Base-by-base conservation (phyloP, 2,888 invertebrate genomes). In the Drosophila atroscutellata region DNA sequence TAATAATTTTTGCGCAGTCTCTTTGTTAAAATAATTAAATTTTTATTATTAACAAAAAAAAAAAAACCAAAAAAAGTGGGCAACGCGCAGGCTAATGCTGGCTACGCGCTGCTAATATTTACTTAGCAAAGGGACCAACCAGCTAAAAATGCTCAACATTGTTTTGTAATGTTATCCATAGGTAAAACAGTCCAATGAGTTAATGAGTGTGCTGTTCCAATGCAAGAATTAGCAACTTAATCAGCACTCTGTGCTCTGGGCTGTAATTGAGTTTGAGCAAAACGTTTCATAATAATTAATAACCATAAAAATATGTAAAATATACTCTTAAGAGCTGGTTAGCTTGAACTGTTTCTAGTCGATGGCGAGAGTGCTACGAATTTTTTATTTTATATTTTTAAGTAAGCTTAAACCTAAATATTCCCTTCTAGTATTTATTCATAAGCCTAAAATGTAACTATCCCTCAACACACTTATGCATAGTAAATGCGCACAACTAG, bases 21-120 rank as follows among this genome's bases (percentile, higher is more conserved):
- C 74, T 83, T 86, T 79, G 84, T 73, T 72, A 70, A 77, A 87
- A 86, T 86, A 86, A 90, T 86, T 86, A 88, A 86, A 88, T 72
- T 90, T 89, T 80, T 84, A 86, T 83, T 88, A 90, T 77, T 85
- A 86, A 78, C 76, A 83, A 57, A 58, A 52, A 47, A 55, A 60
- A 65, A 24, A 13, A 26, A 45, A 36, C 18, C n/a, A 39, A 26
- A 30, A 84, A 80, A 69, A 72, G 42, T 39, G 49, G 72, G 66
- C 83, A 80, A 58, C 72, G 80, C 75, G 64, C 59, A 56, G 13
- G 37, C 26, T 36, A 42, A 58, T 3, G 56, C 51, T 39, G 56
- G 58, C 57, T 59, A 13, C 42, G 65, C 81, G 77, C 75, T 56
- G 75, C 68, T 72, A 84, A 84, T 86, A 89, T 86, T 86, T 80